These are phyloP conservation scores for Mamestra brassicae DNA, from an alignment of 2,888 invertebrate species.

Conservation along the genomic window DNA sequence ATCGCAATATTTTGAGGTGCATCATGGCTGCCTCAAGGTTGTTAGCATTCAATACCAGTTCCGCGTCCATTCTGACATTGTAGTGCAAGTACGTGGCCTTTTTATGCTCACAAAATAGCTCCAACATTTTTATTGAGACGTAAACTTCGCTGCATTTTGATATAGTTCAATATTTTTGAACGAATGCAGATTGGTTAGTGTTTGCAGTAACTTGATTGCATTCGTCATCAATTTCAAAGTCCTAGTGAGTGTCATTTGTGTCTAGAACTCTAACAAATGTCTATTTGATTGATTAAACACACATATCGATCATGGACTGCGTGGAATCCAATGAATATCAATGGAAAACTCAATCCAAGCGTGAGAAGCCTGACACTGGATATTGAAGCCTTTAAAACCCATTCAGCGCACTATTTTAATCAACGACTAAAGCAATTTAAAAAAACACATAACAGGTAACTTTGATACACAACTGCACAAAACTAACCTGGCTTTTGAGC, in stretches of 20 bases:
- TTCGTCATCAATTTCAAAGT: constrained; percentile 26
- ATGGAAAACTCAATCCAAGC: constrained; percentile 19
- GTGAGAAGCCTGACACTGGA: background rate
- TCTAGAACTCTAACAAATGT: constrained; percentile 11
- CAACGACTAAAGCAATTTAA: background rate
- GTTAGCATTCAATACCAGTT: constrained; percentile 67
- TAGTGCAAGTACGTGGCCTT: constrained; percentile 66
- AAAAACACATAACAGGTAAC: background rate
- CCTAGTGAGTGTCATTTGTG: background rate
- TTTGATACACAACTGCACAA: background rate
- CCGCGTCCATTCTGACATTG: constrained; percentile 70
- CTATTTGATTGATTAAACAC: constrained; percentile 30
- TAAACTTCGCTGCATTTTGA: constrained; percentile 32
- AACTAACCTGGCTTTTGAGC: constrained; percentile 23
- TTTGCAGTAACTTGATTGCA: constrained; percentile 13
- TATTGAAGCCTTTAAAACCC: constrained; percentile 11
- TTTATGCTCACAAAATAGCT: constrained; percentile 53
- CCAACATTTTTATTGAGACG: constrained; percentile 54
- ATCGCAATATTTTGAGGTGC: constrained; percentile 62
- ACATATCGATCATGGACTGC: constrained; percentile 16
- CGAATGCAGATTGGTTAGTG: constrained; percentile 2
- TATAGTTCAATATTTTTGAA: constrained; percentile 3
- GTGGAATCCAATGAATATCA: constrained; percentile 15
- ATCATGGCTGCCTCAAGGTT: constrained; percentile 68
- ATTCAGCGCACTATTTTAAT: background rate